Evolutionary conservation across 2,888 invertebrate species (phyloP).

Genomic region (Iphiclides podalirius): DNA sequence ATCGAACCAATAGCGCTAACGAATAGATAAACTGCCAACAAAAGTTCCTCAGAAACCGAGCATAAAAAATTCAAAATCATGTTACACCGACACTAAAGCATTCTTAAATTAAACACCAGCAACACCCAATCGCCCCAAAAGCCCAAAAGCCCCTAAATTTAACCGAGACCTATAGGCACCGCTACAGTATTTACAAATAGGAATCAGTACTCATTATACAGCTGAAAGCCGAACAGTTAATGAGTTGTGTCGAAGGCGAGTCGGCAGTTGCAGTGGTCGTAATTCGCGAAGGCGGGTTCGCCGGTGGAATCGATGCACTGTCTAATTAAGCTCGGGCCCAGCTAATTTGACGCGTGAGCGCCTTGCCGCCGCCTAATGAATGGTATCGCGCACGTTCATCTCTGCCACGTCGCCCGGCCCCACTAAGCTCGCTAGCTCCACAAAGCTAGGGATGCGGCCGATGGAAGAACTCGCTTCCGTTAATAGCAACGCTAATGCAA

Average conservation of each 20-base stretch:
- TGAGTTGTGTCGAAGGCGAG: constrained; percentile 3
- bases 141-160: too few relatives aligned
- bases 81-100: too few relatives aligned
- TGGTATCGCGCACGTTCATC: constrained; percentile 79
- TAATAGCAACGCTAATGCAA: constrained; percentile 33
- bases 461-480: constrained; percentile 53
- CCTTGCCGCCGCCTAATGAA: constrained; percentile 70
- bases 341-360: constrained; percentile 76
- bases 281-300: constrained; percentile 34
- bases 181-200: constrained; percentile 13
- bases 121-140: too few relatives aligned
- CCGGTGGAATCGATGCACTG: too few relatives aligned
- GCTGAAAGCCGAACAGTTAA: constrained; percentile 9
- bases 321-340: too few relatives aligned
- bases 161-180: too few relatives aligned
- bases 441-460: constrained; percentile 51
- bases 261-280: constrained; percentile 20
- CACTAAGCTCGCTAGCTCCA: constrained; percentile 22
- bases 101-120: too few relatives aligned
- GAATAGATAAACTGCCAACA: too few relatives aligned
- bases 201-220: constrained; percentile 6
- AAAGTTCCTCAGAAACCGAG: too few relatives aligned
- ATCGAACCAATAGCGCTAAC: too few relatives aligned
- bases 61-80: too few relatives aligned
- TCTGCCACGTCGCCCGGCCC: constrained; percentile 52